Base-by-base conservation (phyloP, 2,888 invertebrate species). In the Salticus scenicus region DNA sequence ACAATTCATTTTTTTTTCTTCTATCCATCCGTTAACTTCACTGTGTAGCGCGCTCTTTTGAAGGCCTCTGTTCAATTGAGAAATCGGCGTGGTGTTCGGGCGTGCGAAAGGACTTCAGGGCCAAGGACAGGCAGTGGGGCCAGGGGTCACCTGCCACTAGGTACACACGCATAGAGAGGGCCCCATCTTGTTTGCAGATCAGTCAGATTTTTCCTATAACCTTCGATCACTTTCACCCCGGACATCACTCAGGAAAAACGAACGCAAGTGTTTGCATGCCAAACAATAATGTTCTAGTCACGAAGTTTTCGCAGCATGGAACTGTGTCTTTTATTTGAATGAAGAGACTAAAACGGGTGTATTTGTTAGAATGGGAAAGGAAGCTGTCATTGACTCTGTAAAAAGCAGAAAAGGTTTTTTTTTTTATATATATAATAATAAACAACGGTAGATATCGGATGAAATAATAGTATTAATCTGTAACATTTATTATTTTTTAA, bases 131-230 rank as follows among this genome's bases (percentile, higher is more conserved):
- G 76, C 64, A 70, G 37, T 20, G 51, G 84, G n/a, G 85, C 80
- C 85, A 85, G 71, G 79, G 85, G 85, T 85, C 74, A 79, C 63
- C 74, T 73, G 85, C 85, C 85, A 80, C 85, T 85, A 85, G 79
- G 85, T 80, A 85, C 79, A 77, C 84, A 85, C 64, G n/a, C 17
- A 7, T 2, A 7, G 2, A 7, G 2, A 17, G 47, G 47, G 17
- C 47, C 47, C 47, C 17, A 17, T 2, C 17, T 70, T 77, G 77
- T 78, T 78, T 77, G 72, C 47, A n/a, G 47, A 47, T 47, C 47
- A 47, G 47, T 17, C 17, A 47, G 47, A 47, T n/a, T 47, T 81
- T 69, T 67, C 33, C 51, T 66, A 41, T 82, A 70, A 69, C 82
- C 57, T 74, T n/a, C 72, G 27, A 28, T 47, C 72, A 28, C 42